phyloP scores from a whole-genome alignment of 1,140 invertebrate genomes.

The Drosophila ohnishii region DNA sequence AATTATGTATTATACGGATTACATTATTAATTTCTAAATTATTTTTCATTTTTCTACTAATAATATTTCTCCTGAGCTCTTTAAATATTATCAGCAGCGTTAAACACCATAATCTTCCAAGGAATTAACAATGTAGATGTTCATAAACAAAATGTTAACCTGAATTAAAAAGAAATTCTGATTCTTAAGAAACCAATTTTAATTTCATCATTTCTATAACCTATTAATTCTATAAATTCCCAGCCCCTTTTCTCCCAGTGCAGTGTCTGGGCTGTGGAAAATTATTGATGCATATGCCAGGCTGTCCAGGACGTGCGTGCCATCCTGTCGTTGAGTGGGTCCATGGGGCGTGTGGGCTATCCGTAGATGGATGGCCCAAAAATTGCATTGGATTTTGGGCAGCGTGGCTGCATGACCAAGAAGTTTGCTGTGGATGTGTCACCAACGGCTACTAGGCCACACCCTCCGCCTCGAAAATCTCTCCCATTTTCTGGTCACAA shows the following conservation, averaged over 20 bases:
- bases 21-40: too few species aligned
- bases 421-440: conserved; percentile 31
- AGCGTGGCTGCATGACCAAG: conserved; percentile 40
- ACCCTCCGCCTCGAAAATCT: conserved; percentile 10
- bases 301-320: conserved; percentile 44
- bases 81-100: too few species aligned
- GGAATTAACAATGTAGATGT: too few species aligned
- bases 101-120: too few species aligned
- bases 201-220: background rate
- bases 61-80: too few species aligned
- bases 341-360: background rate
- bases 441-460: background rate
- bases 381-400: conserved; percentile 47
- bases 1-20: too few species aligned
- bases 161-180: too few species aligned
- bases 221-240: too few species aligned
- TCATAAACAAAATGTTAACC: too few species aligned
- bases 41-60: too few species aligned
- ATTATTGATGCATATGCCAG: conserved; percentile 67
- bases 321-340: conserved; percentile 33
- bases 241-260: conserved; percentile 9
- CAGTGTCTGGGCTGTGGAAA: conserved; percentile 33
- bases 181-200: too few species aligned
- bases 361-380: conserved; percentile 40
- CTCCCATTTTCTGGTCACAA: background rate